A percentile compares a stretch with the other conserved stretches of the same genome.
Evolutionary conservation across 2,888 invertebrate genomes (phyloP).

Genomic region (Ochropleura plecta): DNA sequence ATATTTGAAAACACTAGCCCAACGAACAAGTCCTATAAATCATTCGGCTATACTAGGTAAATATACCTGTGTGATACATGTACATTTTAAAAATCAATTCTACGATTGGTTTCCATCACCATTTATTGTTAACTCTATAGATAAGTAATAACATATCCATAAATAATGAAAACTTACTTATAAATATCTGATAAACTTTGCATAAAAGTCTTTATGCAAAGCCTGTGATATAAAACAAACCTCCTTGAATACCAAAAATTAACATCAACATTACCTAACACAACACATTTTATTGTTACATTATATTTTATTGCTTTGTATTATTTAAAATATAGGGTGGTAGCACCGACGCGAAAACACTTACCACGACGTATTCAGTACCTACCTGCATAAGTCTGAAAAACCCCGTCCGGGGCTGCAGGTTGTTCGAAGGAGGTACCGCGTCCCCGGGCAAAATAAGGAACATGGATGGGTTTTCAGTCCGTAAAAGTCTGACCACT

Average conservation of each 20-base stretch:
- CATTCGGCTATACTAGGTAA: not conserved
- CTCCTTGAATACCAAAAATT: not conserved
- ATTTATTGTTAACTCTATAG: not conserved
- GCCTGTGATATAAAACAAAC: not conserved
- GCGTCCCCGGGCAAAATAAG: too few species aligned
- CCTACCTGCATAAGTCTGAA: too few species aligned
- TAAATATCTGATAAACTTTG: not conserved
- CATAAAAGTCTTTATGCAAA: not conserved
- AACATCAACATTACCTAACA: not conserved
- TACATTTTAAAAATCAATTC: not conserved
- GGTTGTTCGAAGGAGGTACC: too few species aligned
- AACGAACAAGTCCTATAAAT: not conserved
- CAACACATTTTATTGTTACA: too few species aligned
- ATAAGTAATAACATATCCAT: not conserved
- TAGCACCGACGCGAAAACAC: too few species aligned
- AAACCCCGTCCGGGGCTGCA: too few species aligned
- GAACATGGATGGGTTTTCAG: too few species aligned
- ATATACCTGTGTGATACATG: not conserved
- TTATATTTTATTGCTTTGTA: too few species aligned
- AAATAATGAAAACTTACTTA: not conserved
- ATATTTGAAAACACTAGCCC: constrained; percentile 17
- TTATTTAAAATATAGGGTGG: too few species aligned
- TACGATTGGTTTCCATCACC: constrained; percentile 18
- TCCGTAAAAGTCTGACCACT: too few species aligned
- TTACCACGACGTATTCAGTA: too few species aligned